These are phyloP conservation scores for Steinernema carpocapsae DNA, from an alignment of 2,888 invertebrate species.

Conservation along the genomic window DNA sequence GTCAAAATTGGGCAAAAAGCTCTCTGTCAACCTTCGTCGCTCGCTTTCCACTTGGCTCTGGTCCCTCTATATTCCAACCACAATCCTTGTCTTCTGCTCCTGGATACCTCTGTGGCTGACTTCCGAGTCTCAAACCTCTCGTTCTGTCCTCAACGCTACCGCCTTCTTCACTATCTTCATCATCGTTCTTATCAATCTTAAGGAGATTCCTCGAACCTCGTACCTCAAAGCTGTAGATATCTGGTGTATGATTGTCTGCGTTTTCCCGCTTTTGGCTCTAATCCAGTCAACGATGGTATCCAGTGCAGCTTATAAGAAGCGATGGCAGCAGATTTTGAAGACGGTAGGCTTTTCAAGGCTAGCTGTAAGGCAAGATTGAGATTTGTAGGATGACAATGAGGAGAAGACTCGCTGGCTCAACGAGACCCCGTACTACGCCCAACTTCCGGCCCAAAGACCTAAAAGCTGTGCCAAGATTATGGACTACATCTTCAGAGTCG, in stretches of 20 bases:
- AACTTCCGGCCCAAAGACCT: constrained; percentile 35
- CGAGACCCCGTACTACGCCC: constrained; percentile 45
- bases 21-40: neutral
- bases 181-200: constrained; percentile 33
- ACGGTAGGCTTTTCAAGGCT: neutral
- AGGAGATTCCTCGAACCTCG: constrained; percentile 37
- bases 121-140: constrained; percentile 34
- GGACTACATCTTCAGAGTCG: constrained; percentile 22
- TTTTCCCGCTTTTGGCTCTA: constrained; percentile 39
- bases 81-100: constrained; percentile 36
- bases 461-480: neutral
- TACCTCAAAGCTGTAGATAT: constrained; percentile 46
- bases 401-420: constrained; percentile 42
- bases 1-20: neutral
- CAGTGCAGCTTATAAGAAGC: constrained; percentile 25
- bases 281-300: constrained; percentile 33
- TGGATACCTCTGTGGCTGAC: constrained; percentile 41
- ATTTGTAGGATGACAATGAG: constrained; percentile 22
- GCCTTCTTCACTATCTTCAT: constrained; percentile 38
- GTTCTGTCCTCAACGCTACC: constrained; percentile 23
- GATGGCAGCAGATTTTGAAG: constrained; percentile 28
- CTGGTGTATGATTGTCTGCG: constrained; percentile 40
- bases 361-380: neutral
- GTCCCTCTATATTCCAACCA: constrained; percentile 5
- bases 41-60: constrained; percentile 17